A percentile compares a stretch with the other conserved stretches of the same genome.
phyloP scores from a whole-genome alignment of 2,888 invertebrate genomes.

The Allygus modestus region DNA sequence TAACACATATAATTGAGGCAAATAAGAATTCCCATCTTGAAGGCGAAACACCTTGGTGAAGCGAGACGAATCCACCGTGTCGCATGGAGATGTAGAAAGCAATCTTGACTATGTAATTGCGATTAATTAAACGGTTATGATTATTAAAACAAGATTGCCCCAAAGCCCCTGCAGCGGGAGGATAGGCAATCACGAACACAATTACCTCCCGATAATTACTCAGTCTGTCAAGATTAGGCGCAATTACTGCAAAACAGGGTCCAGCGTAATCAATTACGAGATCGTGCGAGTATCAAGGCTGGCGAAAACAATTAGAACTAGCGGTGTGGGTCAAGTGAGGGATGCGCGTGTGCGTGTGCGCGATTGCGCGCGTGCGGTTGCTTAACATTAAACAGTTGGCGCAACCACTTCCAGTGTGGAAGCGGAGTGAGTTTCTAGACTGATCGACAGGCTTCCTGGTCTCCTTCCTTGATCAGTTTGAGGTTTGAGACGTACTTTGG shows the following conservation, averaged over 20 bases:
- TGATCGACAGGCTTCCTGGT: too few species aligned
- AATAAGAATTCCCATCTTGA: not conserved
- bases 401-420: not conserved
- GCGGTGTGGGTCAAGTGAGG: conserved; percentile 41
- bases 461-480: not conserved
- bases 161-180: conserved; percentile 9
- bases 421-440: not conserved
- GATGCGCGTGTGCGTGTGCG: not conserved
- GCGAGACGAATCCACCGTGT: conserved; percentile 6
- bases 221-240: conserved; percentile 53
- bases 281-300: conserved; percentile 36
- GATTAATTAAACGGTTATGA: conserved; percentile 56
- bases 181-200: conserved; percentile 42
- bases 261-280: conserved; percentile 49
- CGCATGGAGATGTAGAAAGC: conserved; percentile 43
- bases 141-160: conserved; percentile 54
- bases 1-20: too few species aligned
- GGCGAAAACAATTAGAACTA: conserved; percentile 32
- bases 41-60: not conserved
- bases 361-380: not conserved
- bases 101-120: conserved; percentile 55
- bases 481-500: too few species aligned
- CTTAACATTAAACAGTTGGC: not conserved
- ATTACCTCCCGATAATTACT: conserved; percentile 47
- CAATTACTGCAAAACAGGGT: conserved; percentile 45